Conservation (phyloP, 2,113 vertebrate species). For the Elaphurus davidianus region DNA sequence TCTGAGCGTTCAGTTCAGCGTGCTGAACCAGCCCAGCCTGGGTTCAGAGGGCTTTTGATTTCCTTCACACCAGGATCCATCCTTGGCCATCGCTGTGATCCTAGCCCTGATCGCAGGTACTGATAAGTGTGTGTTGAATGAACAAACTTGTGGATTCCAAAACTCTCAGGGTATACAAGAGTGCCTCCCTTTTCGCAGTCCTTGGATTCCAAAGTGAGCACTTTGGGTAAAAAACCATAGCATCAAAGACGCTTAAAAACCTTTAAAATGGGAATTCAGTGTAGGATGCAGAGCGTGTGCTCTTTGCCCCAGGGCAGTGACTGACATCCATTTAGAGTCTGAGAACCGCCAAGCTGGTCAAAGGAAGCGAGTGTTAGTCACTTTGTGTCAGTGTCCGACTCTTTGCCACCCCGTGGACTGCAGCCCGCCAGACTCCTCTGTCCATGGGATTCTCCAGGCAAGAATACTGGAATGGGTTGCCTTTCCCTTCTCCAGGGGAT, state of each 20-base stretch:
- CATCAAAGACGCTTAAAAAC: not conserved
- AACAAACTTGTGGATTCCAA: not conserved
- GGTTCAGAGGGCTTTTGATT: not conserved
- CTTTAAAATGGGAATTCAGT: not conserved
- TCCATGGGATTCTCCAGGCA: not conserved
- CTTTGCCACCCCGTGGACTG: not conserved
- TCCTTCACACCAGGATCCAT: not conserved
- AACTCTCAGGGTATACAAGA: not conserved
- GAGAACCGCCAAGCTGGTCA: no score
- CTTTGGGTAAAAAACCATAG: not conserved
- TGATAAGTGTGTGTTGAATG: not conserved
- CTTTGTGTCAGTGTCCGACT: not conserved
- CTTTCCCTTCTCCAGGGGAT: not conserved
- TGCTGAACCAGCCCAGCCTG: not conserved
- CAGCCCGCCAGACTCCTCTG: not conserved
- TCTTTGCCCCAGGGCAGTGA: not conserved
- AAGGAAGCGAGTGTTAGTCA: not conserved
- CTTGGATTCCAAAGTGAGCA: not conserved
- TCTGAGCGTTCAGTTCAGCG: not conserved
- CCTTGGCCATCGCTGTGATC: not conserved
- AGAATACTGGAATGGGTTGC: not conserved
- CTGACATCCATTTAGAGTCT: not conserved
- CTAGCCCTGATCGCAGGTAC: not conserved
- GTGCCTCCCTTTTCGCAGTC: not conserved
- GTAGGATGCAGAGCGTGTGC: not conserved